Base-by-base conservation (phyloP, 2,888 invertebrate genomes). In the Pegoplata infirma region DNA sequence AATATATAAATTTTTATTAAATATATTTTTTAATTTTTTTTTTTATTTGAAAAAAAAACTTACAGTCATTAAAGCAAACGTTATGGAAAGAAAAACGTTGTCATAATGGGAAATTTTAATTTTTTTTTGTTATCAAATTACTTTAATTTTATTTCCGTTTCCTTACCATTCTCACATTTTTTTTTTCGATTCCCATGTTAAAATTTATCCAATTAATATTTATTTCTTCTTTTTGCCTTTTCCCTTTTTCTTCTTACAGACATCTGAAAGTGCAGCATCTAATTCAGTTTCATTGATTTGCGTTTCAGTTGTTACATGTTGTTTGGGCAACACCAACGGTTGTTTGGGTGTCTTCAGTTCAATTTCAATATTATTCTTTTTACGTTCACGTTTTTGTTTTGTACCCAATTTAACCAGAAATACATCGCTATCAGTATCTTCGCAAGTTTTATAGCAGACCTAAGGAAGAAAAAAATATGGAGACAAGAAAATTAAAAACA, bases 371-470 rank as follows among this genome's bases (percentile, higher is more conserved):
- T 91, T 91, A 53, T 91, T 91, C 84, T 94, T 94, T 89, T 94
- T 94, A 76, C 92, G 92, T 49, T 92, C 92, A 0, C 93, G 93
- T 32, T 93, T 93, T 0, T 92, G 92, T 84, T 95, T 95, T 84
- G 94, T 95, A 1, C 95, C 95, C 71, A 95, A 93, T 83, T 93
- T 92, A 55, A 95, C 88, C 4, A 95, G 90, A 81, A 94, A 94
- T 0, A 94, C 91, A 82, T 94, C 94, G 83, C 93, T 93, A 61
- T 94, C 92, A 0, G 93, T 93, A 82, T 94, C 93, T 0, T 92
- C 85, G 76, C 86, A 88, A 10, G 88, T 87, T 78, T 87, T 87
- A 73, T 88, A 88, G 68, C 89, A 89, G 16, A 89, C 86, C 89
- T 89, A 72, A 68, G 49, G 8, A 21, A 19, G 14, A 46, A 25